These are phyloP conservation scores for Erpetoichthys calabaricus DNA, from an alignment of 2,797 vertebrate species.

Conservation along the genomic window DNA sequence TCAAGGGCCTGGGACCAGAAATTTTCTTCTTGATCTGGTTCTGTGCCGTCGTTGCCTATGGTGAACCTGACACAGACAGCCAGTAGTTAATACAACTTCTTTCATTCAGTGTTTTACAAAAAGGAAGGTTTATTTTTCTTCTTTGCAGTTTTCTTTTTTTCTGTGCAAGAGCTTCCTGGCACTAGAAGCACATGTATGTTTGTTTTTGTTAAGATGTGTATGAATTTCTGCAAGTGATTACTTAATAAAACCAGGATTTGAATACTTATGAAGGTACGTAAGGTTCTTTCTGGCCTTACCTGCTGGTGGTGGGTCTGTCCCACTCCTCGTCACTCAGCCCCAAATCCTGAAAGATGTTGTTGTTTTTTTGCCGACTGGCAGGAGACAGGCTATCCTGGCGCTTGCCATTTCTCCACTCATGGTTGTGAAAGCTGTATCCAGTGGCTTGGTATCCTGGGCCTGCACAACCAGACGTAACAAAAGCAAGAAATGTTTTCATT, in stretches of 20 bases:
- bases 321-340: slow-evolving; percentile 80
- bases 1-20: slow-evolving; percentile 98
- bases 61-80: slow-evolving; percentile 51
- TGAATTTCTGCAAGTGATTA: too few relatives aligned
- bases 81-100: too few relatives aligned
- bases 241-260: too few relatives aligned
- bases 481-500: too few relatives aligned
- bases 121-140: too few relatives aligned
- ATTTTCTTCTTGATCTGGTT: slow-evolving; percentile 92
- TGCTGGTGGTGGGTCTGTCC: slow-evolving; percentile 67
- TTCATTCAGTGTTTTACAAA: too few relatives aligned
- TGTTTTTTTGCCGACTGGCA: slow-evolving; percentile 55
- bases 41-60: slow-evolving; percentile 68
- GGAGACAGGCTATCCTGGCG: slow-evolving; percentile 64
- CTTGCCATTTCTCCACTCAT: slow-evolving; percentile 84
- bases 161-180: too few relatives aligned
- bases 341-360: slow-evolving; percentile 68
- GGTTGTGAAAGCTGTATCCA: slow-evolving; percentile 73
- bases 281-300: slow-evolving; percentile 35
- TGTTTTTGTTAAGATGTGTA: too few relatives aligned
- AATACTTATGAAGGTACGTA: too few relatives aligned
- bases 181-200: too few relatives aligned
- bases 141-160: too few relatives aligned
- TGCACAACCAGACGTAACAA: slow-evolving; percentile 20
- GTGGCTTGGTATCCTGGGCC: slow-evolving; percentile 73